Evolutionary conservation across 2,888 invertebrate species (phyloP).

Genomic region (Lomographa bimaculata): DNA sequence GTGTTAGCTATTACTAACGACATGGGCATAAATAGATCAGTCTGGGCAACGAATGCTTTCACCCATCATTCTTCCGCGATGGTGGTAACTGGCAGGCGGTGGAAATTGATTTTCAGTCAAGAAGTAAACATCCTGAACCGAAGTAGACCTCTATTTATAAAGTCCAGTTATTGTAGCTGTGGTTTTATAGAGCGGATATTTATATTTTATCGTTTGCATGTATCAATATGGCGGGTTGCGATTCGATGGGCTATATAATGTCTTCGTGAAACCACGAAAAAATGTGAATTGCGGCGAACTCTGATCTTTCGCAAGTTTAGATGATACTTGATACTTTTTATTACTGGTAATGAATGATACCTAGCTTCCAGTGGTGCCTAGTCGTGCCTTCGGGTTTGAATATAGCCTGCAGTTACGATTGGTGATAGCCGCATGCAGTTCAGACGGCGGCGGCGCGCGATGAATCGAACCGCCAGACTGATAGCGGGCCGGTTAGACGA

Average conservation of each 20-base stretch:
- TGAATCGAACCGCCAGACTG: slow-evolving; percentile 77
- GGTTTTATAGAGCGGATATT: slow-evolving; percentile 27
- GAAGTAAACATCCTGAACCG: slow-evolving; percentile 30
- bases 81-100: slow-evolving; percentile 23
- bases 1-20: slow-evolving; percentile 8
- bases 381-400: slow-evolving; percentile 23
- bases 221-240: slow-evolving; percentile 20
- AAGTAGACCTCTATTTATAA: slow-evolving; percentile 13
- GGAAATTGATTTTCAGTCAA: slow-evolving; percentile 24
- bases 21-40: slow-evolving; percentile 15
- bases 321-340: too few species aligned
- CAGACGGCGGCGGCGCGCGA: slow-evolving; percentile 55
- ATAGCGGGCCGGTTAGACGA: slow-evolving; percentile 82
- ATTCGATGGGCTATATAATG: slow-evolving; percentile 19
- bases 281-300: too few species aligned
- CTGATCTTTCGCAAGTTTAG: too few species aligned
- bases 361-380: slow-evolving; percentile 1
- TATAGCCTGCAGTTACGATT: slow-evolving; percentile 66
- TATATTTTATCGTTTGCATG: slow-evolving; percentile 25
- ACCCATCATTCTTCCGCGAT: slow-evolving; percentile 10
- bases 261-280: slow-evolving; percentile 15
- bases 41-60: slow-evolving; percentile 17
- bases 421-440: slow-evolving; percentile 66
- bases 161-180: slow-evolving; percentile 16
- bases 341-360: slow-evolving; percentile 5